phyloP scores from a whole-genome alignment of 2,888 invertebrate species.

The Ophioninae sp. region DNA sequence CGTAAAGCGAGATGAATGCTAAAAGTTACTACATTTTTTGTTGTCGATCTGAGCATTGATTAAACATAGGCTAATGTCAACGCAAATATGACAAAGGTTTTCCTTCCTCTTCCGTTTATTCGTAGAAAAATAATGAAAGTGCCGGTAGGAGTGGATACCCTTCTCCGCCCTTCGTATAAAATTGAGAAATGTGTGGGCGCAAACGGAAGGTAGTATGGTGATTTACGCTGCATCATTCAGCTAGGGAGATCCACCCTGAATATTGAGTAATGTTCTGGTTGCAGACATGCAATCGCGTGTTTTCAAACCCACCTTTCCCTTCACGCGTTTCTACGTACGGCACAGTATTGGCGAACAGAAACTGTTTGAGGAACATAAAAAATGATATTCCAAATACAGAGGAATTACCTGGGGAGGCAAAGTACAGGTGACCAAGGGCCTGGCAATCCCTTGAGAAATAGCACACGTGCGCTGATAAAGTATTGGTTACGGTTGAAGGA shows the following conservation, averaged over 20 bases:
- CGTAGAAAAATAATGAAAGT: not conserved
- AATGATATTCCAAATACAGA: slow-evolving; percentile 8
- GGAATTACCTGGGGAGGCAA: slow-evolving; percentile 12
- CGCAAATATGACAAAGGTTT: not conserved
- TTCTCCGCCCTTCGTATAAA: not conserved
- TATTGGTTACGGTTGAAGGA: slow-evolving; percentile 1
- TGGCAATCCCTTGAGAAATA: slow-evolving; percentile 6
- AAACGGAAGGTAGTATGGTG: not conserved
- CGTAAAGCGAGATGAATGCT: no score
- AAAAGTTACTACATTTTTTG: no score
- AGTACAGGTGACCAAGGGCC: slow-evolving; percentile 3
- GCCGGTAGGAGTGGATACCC: not conserved
- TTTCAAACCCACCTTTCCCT: not conserved
- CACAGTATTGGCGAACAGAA: no score
- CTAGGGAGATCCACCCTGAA: not conserved
- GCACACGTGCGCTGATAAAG: slow-evolving; percentile 3
- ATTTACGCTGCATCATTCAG: not conserved
- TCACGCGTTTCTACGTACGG: not conserved
- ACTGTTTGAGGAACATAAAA: not conserved
- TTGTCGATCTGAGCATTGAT: no score
- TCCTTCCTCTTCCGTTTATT: not conserved
- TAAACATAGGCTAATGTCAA: not conserved
- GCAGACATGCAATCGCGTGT: not conserved
- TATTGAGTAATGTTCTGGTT: not conserved
- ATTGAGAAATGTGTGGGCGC: not conserved